These are phyloP conservation scores for Pinctada fucata DNA, from an alignment of 2,888 invertebrate genomes.

Conservation along the genomic window DNA sequence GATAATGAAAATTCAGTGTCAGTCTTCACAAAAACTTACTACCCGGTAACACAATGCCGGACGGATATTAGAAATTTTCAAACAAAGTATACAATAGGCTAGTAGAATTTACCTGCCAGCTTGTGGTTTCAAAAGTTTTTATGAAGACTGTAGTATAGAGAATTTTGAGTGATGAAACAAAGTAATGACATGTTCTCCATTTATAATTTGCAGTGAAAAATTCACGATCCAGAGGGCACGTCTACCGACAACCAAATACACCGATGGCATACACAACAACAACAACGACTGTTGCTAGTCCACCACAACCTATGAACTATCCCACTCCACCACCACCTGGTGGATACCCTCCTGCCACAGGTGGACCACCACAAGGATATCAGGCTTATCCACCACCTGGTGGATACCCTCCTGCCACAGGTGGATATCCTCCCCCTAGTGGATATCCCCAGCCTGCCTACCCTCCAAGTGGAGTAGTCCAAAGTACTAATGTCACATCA, in stretches of 20 bases:
- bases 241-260: constrained; percentile 12
- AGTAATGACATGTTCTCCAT: not conserved
- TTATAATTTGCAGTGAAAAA: not conserved
- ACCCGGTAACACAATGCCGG: no score
- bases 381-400: constrained; percentile 5
- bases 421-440: not conserved
- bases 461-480: not conserved
- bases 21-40: no score
- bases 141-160: no score
- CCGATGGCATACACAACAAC: not conserved
- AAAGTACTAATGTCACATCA: not conserved
- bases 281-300: not conserved
- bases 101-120: no score
- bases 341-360: constrained; percentile 8
- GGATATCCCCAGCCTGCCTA: not conserved
- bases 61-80: no score
- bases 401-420: constrained; percentile 8
- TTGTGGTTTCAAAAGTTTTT: no score
- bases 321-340: constrained; percentile 11
- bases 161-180: no score
- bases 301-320: constrained; percentile 7
- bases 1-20: no score
- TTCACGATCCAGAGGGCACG: constrained; percentile 7
- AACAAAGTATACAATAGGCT: no score
- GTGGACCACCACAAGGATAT: constrained; percentile 6